Evolutionary conservation across 2,797 vertebrate species (phyloP).

Genomic region (Momotus momota): DNA sequence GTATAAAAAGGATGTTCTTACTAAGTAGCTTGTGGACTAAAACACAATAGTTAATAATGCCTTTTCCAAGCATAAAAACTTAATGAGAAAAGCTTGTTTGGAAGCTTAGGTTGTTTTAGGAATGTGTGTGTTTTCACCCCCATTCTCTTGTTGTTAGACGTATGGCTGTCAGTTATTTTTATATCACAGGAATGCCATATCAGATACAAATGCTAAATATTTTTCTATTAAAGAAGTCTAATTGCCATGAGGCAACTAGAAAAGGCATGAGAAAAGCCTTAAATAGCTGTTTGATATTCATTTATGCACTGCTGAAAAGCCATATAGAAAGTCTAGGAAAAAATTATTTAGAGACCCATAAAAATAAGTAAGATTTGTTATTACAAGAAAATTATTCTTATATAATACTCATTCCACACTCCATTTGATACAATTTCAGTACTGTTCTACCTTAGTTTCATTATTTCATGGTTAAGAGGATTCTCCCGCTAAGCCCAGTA

Average conservation of each 20-base stretch:
- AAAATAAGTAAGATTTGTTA: slow-evolving; percentile 58
- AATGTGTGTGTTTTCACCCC: slow-evolving; percentile 33
- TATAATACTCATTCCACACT: slow-evolving; percentile 42
- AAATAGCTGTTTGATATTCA: slow-evolving; percentile 25
- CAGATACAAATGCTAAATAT: slow-evolving; percentile 27
- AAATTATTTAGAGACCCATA: slow-evolving; percentile 50
- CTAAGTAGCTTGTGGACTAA: slow-evolving; percentile 37
- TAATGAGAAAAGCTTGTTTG: slow-evolving; percentile 55
- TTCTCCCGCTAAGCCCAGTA: neutral
- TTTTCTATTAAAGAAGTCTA: neutral
- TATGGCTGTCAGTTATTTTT: slow-evolving; percentile 41
- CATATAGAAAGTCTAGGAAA: neutral
- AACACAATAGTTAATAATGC: slow-evolving; percentile 51
- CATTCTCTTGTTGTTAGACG: neutral
- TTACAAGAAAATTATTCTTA: slow-evolving; percentile 30
- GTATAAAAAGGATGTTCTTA: slow-evolving; percentile 19
- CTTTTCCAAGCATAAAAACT: slow-evolving; percentile 57
- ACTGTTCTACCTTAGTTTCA: neutral
- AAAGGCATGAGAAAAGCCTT: neutral
- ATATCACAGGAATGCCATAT: neutral
- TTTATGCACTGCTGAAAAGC: slow-evolving; percentile 30
- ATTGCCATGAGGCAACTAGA: neutral
- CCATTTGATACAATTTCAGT: slow-evolving; percentile 43
- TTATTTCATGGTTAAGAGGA: slow-evolving; percentile 27
- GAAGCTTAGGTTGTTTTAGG: neutral